phyloP scores from a whole-genome alignment of 2,797 vertebrate species.

The Micromesistius poutassou region DNA sequence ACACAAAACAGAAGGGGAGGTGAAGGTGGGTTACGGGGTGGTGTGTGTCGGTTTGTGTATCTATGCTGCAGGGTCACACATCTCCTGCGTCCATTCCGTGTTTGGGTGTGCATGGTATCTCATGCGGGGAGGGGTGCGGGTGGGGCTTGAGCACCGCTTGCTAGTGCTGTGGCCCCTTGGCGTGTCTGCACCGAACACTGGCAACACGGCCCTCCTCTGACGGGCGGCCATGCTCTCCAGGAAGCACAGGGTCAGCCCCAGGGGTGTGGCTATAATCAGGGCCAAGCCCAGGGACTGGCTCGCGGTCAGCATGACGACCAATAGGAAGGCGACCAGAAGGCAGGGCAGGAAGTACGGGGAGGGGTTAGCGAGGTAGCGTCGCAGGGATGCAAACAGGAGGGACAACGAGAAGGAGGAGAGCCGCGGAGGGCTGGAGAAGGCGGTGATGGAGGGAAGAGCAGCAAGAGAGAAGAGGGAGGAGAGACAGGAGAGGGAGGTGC shows the following conservation, averaged over 20 bases:
- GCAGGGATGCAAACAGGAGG: slow-evolving; percentile 66
- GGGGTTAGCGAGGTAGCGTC: slow-evolving; percentile 77
- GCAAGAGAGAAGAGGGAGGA: slow-evolving; percentile 44
- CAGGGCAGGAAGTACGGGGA: slow-evolving; percentile 86
- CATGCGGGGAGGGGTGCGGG: slow-evolving; percentile 39
- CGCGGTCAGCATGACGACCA: slow-evolving; percentile 83
- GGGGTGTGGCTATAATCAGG: slow-evolving; percentile 86
- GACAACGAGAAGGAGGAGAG: slow-evolving; percentile 63
- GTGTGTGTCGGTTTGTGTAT: slow-evolving; percentile 26
- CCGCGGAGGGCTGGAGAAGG: slow-evolving; percentile 61
- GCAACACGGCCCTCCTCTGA: slow-evolving; percentile 52
- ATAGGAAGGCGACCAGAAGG: slow-evolving; percentile 82
- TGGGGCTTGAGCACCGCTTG: slow-evolving; percentile 22
- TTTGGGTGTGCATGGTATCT: slow-evolving; percentile 43
- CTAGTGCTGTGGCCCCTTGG: slow-evolving; percentile 21
- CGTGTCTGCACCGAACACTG: not conserved
- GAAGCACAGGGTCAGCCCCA: slow-evolving; percentile 89
- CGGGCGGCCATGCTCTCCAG: slow-evolving; percentile 80
- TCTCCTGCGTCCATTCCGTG: slow-evolving; percentile 77
- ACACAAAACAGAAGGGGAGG: not conserved
- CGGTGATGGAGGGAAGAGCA: slow-evolving; percentile 47
- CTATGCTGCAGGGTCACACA: slow-evolving; percentile 81
- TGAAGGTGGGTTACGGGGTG: not conserved
- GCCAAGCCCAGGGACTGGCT: slow-evolving; percentile 87
- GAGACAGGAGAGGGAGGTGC: slow-evolving; percentile 20